Evolutionary conservation across 2,797 vertebrate species (phyloP), one percentile per base, ranked within the genome.

Genomic region (Setipinna tenuifilis): DNA sequence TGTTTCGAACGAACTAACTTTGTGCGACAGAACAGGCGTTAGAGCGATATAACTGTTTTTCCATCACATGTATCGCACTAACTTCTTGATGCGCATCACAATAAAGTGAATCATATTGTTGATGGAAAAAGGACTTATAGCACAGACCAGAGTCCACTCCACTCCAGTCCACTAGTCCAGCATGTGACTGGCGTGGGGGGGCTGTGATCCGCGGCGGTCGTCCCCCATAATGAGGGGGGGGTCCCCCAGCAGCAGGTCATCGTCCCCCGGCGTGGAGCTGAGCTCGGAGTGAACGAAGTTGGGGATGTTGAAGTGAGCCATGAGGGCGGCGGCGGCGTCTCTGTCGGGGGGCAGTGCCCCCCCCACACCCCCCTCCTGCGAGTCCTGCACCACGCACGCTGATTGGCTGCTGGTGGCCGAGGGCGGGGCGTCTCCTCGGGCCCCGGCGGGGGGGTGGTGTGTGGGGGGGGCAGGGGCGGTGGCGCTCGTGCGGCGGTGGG

Each of bases 281-380:
- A 95, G 95, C 83, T 97, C 97, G 0, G 95, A 95, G 91, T 95
- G 95, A 87, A 97, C 95, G 3, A 96, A 96, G 87, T 97, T 97
- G 44, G 96, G 96, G 85, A 97, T 96, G 90, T 97, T 96, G 87
- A 97, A 97, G 89, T 95, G 95, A 58, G 93, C 92, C 44, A 95
- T 91, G 85, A 92, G 91, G 21, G 90, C 92, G 0, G 93, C 11
- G 2, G 41, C 50, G 14, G 31, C 16, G 28, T 57, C 25, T 31
- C 80, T 68, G 19, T 68, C 62, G 19, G 12, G 28, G 1, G 19
- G 68, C 6, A n/a, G 17, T 6, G 6, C 17, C 23, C 57, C 85
- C 19, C 88, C 86, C n/a, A 71, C 31, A 1, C 65, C 35, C 44
- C 82, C 84, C 58, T 80, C 88, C 85, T 88, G 84, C 28, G 86